phyloP scores from a whole-genome alignment of 2,113 vertebrate species.

The Aphyosemion australe region DNA sequence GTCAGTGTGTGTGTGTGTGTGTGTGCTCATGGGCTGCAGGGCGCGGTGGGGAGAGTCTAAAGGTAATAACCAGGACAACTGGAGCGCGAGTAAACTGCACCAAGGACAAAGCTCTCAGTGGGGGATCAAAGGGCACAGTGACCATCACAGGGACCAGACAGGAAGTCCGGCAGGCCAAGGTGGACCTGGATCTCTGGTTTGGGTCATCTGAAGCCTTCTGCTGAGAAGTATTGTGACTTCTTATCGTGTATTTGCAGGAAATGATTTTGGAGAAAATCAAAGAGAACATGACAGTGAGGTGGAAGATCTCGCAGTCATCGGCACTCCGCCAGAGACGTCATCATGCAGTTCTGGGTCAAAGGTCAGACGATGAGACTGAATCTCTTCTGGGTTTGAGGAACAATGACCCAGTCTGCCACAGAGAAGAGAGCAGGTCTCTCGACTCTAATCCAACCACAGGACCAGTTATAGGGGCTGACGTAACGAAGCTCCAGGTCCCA shows the following conservation, averaged over 20 bases:
- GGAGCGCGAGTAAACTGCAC: constrained; percentile 84
- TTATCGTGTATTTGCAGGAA: constrained; percentile 69
- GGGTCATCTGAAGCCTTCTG: background rate
- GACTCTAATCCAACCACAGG: background rate
- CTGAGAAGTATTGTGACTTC: background rate
- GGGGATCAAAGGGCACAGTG: constrained; percentile 69
- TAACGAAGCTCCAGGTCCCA: constrained; percentile 15
- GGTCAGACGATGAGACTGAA: constrained; percentile 16
- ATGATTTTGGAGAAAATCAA: constrained; percentile 85
- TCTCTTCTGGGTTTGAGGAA: constrained; percentile 40
- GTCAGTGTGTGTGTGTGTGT: too few species aligned
- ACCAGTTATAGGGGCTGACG: background rate
- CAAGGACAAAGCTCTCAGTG: constrained; percentile 50
- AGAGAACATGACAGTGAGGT: constrained; percentile 80
- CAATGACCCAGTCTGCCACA: constrained; percentile 34
- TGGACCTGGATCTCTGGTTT: constrained; percentile 47
- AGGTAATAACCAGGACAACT: constrained; percentile 82
- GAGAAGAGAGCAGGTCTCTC: constrained; percentile 32
- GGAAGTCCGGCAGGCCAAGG: constrained; percentile 86
- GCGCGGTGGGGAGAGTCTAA: constrained; percentile 87
- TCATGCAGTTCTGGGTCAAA: constrained; percentile 21
- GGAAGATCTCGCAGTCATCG: constrained; percentile 80
- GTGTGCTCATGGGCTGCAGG: constrained; percentile 80
- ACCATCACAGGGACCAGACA: constrained; percentile 82
- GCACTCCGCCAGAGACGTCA: constrained; percentile 77